These are phyloP conservation scores for Macroglossus sobrinus DNA, from an alignment of 2,113 vertebrate species.

Conservation along the genomic window DNA sequence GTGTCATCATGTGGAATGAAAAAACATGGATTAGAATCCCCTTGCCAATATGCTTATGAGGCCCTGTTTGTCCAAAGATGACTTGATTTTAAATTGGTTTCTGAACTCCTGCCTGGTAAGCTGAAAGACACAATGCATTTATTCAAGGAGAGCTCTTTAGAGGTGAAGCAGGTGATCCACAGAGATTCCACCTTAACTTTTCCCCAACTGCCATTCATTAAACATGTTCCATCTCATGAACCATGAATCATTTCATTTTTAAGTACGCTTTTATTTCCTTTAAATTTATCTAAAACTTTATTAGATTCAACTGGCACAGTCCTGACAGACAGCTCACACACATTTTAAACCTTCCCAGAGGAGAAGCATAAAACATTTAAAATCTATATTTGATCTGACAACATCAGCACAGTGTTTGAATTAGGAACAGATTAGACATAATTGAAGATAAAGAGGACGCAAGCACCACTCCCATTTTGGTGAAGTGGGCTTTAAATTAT, in stretches of 20 bases:
- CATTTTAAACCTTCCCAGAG: slow-evolving; percentile 75
- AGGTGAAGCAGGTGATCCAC: slow-evolving; percentile 70
- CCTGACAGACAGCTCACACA: slow-evolving; percentile 72
- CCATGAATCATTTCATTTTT: slow-evolving; percentile 77
- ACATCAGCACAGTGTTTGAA: slow-evolving; percentile 92
- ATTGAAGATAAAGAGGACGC: slow-evolving; percentile 95
- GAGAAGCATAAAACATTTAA: slow-evolving; percentile 85
- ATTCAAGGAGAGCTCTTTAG: slow-evolving; percentile 49
- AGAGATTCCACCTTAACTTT: slow-evolving; percentile 65
- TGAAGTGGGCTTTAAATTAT: slow-evolving; percentile 93
- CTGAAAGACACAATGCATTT: slow-evolving; percentile 77
- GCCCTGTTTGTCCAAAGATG: slow-evolving; percentile 76
- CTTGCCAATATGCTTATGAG: slow-evolving; percentile 21
- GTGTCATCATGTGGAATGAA: slow-evolving; percentile 45
- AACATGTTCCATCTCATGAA: slow-evolving; percentile 78
- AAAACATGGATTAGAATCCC: background rate
- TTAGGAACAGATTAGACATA: slow-evolving; percentile 96
- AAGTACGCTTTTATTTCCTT: slow-evolving; percentile 78
- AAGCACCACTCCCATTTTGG: slow-evolving; percentile 92
- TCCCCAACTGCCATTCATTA: slow-evolving; percentile 75
- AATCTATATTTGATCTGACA: slow-evolving; percentile 97
- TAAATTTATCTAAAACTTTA: slow-evolving; percentile 83
- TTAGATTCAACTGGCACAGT: slow-evolving; percentile 69
- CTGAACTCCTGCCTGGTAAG: slow-evolving; percentile 84
- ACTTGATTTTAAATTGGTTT: slow-evolving; percentile 86